Conservation (phyloP, 2,113 vertebrate genomes). For the Polypterus bichir region DNA sequence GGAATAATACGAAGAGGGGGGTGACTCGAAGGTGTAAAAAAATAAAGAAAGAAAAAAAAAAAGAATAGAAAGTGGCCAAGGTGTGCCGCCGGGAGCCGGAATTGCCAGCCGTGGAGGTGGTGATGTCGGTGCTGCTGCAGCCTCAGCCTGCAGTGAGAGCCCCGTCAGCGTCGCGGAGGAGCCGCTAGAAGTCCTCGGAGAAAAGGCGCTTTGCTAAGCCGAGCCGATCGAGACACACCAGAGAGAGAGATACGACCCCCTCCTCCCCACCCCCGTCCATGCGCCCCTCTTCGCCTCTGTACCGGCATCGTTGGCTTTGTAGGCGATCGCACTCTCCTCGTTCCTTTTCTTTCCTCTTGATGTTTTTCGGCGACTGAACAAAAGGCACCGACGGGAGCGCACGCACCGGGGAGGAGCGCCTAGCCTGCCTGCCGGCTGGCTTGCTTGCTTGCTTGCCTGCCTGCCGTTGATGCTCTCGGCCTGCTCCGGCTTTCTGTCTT, state of each 20-base stretch:
- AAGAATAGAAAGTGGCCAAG: too few species aligned
- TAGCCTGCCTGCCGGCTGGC: background rate
- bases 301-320: background rate
- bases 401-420: conserved; percentile 1
- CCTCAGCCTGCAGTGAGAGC: conserved; percentile 1
- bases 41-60: background rate
- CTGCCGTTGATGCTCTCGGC: conserved; percentile 14
- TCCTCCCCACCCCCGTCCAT: too few species aligned
- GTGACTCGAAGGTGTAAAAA: conserved; percentile 1
- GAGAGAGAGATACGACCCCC: too few species aligned
- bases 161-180: conserved; percentile 9
- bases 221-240: too few species aligned
- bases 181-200: conserved; percentile 10
- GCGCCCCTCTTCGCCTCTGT: background rate
- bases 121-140: background rate
- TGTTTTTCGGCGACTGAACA: conserved; percentile 8
- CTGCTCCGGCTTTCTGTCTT: conserved; percentile 3
- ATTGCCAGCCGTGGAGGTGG: conserved; percentile 3
- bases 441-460: conserved; percentile 2
- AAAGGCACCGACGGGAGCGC: conserved; percentile 8
- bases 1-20: background rate
- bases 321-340: background rate
- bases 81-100: background rate
- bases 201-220: conserved; percentile 10
- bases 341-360: conserved; percentile 7